Evolutionary conservation across 2,797 vertebrate species (phyloP).

Genomic region (Emydoidea blandingii): DNA sequence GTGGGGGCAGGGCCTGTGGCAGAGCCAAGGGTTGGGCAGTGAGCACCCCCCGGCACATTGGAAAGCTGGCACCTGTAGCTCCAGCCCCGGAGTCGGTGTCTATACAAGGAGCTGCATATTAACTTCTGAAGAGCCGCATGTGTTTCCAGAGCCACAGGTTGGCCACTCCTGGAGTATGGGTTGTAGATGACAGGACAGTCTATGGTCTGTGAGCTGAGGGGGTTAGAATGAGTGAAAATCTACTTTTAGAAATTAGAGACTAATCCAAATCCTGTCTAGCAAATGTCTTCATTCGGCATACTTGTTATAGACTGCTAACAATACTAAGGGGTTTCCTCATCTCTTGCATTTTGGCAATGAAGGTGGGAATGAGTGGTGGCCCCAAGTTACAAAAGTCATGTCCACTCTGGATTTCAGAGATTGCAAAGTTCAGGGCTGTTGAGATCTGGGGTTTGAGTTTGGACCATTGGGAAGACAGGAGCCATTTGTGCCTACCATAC

Average conservation of each 20-base stretch:
- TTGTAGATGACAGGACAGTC: fast-evolving
- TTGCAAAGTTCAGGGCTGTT: not conserved
- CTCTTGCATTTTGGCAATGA: not conserved
- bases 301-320: not conserved
- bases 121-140: no score
- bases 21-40: no score
- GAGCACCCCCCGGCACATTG: no score
- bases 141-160: no score
- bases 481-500: constrained; percentile 50
- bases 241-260: fast-evolving
- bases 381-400: fast-evolving
- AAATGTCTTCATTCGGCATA: not conserved
- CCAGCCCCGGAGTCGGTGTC: no score
- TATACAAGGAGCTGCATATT: no score
- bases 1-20: no score
- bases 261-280: not conserved
- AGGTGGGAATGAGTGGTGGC: not conserved
- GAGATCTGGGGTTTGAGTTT: not conserved
- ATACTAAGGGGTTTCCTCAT: fast-evolving
- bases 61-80: no score
- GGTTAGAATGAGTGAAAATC: not conserved
- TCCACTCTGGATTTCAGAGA: not conserved
- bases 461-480: not conserved
- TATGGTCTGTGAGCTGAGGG: fast-evolving
- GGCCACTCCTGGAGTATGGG: not conserved